A percentile compares a stretch with the other conserved stretches of the same genome.
These are phyloP conservation scores for Himalopsyche kuldschensis DNA, from an alignment of 2,888 invertebrate species.

Conservation along the genomic window DNA sequence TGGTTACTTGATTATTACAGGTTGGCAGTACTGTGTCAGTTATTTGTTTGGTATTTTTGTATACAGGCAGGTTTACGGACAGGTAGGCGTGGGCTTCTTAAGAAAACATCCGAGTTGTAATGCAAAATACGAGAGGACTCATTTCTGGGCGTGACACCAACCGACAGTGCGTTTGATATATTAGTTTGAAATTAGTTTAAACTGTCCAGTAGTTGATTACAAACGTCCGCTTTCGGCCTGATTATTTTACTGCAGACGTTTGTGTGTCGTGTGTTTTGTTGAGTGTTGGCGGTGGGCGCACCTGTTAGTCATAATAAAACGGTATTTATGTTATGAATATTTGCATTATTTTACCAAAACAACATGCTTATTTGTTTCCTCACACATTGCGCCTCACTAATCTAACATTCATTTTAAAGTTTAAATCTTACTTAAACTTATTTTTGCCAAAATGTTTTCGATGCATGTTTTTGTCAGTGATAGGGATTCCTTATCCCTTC, in stretches of 20 bases:
- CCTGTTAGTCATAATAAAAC: not conserved
- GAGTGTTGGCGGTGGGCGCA: not conserved
- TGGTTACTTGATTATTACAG: not conserved
- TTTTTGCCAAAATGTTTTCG: not conserved
- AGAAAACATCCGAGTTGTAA: slow-evolving; percentile 4
- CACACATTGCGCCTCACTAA: not conserved
- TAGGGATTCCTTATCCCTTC: not conserved
- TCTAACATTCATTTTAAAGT: not conserved
- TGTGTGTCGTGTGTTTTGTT: not conserved
- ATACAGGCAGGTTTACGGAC: not conserved
- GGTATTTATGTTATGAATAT: not conserved
- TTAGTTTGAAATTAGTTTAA: not conserved
- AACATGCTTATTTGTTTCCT: not conserved
- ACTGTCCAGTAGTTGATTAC: not conserved
- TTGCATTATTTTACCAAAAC: not conserved
- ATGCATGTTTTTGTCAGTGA: not conserved
- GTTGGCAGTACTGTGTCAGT: not conserved
- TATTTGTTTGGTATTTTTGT: not conserved
- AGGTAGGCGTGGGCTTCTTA: slow-evolving; percentile 6
- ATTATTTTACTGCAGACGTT: not conserved
- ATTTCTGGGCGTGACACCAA: slow-evolving; percentile 37
- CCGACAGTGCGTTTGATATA: slow-evolving; percentile 24
- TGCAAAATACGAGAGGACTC: slow-evolving; percentile 32
- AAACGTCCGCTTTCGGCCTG: not conserved
- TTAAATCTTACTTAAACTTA: not conserved